Evolutionary conservation across 2,797 vertebrate genomes (phyloP).

Genomic region (Coilia nasus): DNA sequence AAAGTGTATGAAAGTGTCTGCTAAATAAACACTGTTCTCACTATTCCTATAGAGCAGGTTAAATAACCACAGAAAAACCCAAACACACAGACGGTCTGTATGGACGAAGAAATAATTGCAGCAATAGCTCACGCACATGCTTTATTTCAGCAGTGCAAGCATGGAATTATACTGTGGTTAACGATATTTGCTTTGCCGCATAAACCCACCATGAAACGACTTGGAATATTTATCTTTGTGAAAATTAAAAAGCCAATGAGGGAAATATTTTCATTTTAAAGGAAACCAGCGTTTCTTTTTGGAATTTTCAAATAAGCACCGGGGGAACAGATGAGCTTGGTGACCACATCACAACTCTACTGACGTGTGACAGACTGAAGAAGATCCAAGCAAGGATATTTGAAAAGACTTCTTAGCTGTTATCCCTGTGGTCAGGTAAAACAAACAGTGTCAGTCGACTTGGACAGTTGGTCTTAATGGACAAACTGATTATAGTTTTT

Average conservation of each 20-base stretch:
- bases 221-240: background rate
- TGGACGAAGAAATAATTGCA: background rate
- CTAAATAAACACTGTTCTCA: background rate
- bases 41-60: background rate
- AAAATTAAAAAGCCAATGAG: constrained; percentile 9
- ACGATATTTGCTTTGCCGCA: background rate
- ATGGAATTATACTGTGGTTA: background rate
- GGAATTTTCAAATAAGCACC: constrained; percentile 9
- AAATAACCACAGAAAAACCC: background rate
- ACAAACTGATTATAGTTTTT: background rate
- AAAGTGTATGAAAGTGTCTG: too few species aligned
- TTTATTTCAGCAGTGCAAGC: background rate
- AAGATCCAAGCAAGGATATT: background rate
- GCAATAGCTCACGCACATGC: background rate
- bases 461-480: background rate
- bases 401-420: background rate
- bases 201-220: background rate
- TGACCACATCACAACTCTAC: constrained; percentile 11
- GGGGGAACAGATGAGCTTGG: background rate
- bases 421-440: background rate
- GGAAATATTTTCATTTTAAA: constrained; percentile 6
- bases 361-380: background rate
- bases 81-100: background rate
- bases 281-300: background rate
- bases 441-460: background rate